Evolutionary conservation across 2,113 vertebrate species (phyloP), one percentile per base, ranked within the genome.

Genomic region (Myxocyprinus asiaticus): DNA sequence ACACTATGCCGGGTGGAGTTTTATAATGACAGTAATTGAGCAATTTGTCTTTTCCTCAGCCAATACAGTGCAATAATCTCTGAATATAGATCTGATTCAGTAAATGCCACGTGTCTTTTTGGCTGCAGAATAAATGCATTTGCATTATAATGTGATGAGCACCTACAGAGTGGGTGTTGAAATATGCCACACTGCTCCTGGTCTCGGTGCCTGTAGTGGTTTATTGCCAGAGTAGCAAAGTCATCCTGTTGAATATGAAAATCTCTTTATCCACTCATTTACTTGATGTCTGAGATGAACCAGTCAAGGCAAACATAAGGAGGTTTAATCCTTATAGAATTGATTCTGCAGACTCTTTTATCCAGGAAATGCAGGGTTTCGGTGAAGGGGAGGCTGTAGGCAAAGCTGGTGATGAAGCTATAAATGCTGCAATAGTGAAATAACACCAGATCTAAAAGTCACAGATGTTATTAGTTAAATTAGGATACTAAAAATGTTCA

Each of bases 1-100:
- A 43, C 58, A 43, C n/a, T 5, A 0, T 9, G 15, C 45, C 4
- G 45, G 45, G 47, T 43, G 6, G 8, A 22, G 61, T 82, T 81
- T 78, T 76, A 79, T 83, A 71, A 70, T 9, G 22, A 63, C 48
- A 11, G 53, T 78, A 79, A 86, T 72, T 84, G 76, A 71, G 47
- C 78, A 73, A 82, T 83, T 80, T 8, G 43, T 75, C 75, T 81
- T 81, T 81, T 69, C 11, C 42, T 45, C 53, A 71, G 58, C 69
- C 45, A 15, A 83, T 76, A 77, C 50, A 65, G 55, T 42, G 43
- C 77, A 75, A 71, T 74, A 71, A 83, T 81, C 67, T 75, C 62
- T 81, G 65, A 55, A 81, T 75, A 81, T 62, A 64, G 76, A 75
- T 42, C 42, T 55, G 53, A 68, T 77, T 74, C 68, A 15, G 69